Evolutionary conservation across 1,140 invertebrate species (phyloP), one percentile per base, ranked within the genome.

Genomic region (Drosophila navojoa): DNA sequence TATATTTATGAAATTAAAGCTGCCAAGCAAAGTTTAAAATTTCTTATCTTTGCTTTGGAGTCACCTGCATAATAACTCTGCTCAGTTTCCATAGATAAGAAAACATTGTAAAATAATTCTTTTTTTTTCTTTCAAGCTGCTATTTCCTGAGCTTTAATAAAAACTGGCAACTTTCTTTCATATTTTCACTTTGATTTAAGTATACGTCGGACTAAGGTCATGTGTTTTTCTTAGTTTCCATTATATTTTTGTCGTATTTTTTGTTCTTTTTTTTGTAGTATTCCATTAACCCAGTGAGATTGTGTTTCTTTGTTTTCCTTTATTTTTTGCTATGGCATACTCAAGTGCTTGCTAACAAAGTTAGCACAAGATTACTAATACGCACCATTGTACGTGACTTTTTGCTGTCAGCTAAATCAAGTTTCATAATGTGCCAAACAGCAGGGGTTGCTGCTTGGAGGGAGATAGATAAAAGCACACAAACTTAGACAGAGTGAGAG

Each of bases 331-430:
- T 54, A 38, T 62, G 64, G 60, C 82, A 87, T 73, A 64, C 71
- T 74, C 71, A 76, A 86, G 76, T 87, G 82, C 82, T 82, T 82
- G 71, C 82, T 87, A 82, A 87, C 82, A 82, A 86, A 87, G 82
- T 87, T 82, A 77, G 81, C 82, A 86, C 82, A 87, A 87, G 78
- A 86, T 86, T 86, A 79, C 82, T 86, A 87, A 86, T 86, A 87
- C 84, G 82, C 82, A 87, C 82, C 82, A 79, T 86, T 86, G 82
- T 82, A 86, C 82, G 82, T 86, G 82, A 86, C 82, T 87, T 87
- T 86, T 82, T 87, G 82, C 84, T 87, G 82, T 89, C 82, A 86
- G 82, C 82, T 86, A 82, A 86, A 86, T 86, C 82, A 86, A 89
- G 82, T 86, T 86, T 86, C 82, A 86, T 86, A 87, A 86, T 86